Evolutionary conservation across 2,888 invertebrate genomes (phyloP), one percentile per base, ranked within the genome.

Genomic region (Dynastes tityus): DNA sequence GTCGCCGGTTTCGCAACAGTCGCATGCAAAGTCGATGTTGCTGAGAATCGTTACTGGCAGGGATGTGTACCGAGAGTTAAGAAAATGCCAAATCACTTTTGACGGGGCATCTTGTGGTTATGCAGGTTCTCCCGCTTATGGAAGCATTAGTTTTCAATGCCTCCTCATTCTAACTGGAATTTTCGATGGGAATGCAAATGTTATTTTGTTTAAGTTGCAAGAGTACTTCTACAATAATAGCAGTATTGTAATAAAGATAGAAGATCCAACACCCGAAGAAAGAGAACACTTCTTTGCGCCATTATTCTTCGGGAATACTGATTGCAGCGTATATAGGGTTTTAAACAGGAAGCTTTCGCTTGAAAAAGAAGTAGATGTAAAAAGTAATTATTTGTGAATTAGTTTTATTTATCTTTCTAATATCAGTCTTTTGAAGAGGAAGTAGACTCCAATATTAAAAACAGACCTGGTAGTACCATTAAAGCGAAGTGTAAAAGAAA

Each of bases 171-270:
- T 70, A 13, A 73, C 27, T 40, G 53, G 51, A 2, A 74, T 27
- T 53, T 79, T 32, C 74, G 29, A 27, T 71, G 6, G 64, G 6
- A 6, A n/a, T 6, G 55, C 22, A 55, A 16, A 55, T 55, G 13
- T 55, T 55, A 16, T 3, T 9, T 11, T 63, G 13, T 81, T 84
- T 79, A 77, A 88, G 87, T 79, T 88, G 37, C 84, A 85, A 77
- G 83, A 86, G 78, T 87, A 87, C 80, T 88, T 88, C 78, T 85
- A 85, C 74, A 85, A 85, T 74, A 87, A 87, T 79, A 86, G 85
- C 55, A 86, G 85, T 45, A 84, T 88, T 16, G 81, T 85, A 2
- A 81, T 87, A 27, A 83, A 84, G 80, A 83, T 89, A 27, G 86
- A 87, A 65, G 85, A 89, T 82, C 88, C 89, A 0, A 85, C 82